Evolutionary conservation across 2,888 invertebrate species (phyloP).

Genomic region (Epirrhoe tristata): DNA sequence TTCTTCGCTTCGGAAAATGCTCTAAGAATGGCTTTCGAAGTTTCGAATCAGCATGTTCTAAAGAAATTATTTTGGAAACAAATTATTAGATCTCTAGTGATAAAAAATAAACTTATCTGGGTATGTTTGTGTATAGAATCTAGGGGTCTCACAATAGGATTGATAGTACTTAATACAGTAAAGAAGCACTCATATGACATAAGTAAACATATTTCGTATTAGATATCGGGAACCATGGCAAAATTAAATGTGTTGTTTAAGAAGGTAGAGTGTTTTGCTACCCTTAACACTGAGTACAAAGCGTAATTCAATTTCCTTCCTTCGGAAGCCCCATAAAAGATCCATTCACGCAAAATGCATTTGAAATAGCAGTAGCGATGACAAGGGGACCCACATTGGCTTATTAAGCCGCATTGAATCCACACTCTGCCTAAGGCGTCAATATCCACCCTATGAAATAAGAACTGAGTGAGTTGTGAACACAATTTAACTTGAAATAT

Average conservation of each 20-base stretch:
- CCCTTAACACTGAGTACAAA: constrained; percentile 26
- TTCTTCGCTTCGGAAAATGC: too few relatives aligned
- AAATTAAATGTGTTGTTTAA: not conserved
- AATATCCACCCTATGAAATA: constrained; percentile 72
- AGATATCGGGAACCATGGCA: not conserved
- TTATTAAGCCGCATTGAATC: constrained; percentile 61
- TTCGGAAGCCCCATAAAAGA: constrained; percentile 36
- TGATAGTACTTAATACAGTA: too few relatives aligned
- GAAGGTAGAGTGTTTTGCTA: constrained; percentile 20
- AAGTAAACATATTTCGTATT: not conserved
- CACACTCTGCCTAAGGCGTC: constrained; percentile 63
- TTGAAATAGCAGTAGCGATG: constrained; percentile 64
- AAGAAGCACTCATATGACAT: not conserved
- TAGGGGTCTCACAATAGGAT: too few relatives aligned
- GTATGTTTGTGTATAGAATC: too few relatives aligned
- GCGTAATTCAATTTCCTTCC: constrained; percentile 41
- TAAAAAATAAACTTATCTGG: too few relatives aligned
- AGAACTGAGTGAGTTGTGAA: constrained; percentile 75
- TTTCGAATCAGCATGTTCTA: too few relatives aligned
- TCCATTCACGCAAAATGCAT: constrained; percentile 58
- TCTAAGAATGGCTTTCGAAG: too few relatives aligned
- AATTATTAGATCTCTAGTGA: too few relatives aligned
- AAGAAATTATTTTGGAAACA: too few relatives aligned
- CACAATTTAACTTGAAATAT: constrained; percentile 84
- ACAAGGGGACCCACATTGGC: constrained; percentile 65